A percentile compares a stretch with the other conserved stretches of the same genome.
Evolutionary conservation across 2,888 invertebrate genomes (phyloP).

Genomic region (Caenorhabditis panamensis): DNA sequence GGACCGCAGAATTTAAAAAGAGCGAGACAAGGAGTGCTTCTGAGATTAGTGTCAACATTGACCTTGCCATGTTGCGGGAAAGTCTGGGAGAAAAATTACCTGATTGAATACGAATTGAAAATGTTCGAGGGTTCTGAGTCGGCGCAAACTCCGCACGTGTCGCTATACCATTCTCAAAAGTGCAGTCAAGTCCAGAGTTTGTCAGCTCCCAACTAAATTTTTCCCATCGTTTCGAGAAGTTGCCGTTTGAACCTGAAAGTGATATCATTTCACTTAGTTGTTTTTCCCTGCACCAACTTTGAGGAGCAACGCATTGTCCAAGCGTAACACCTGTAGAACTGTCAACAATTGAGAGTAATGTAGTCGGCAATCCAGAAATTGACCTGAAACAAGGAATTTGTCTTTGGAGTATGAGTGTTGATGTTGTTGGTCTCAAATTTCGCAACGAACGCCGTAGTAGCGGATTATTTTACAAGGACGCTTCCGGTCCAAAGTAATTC

Average conservation of each 20-base stretch:
- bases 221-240: constrained; percentile 67
- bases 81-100: constrained; percentile 32
- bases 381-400: constrained; percentile 39
- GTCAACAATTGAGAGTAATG: constrained; percentile 67
- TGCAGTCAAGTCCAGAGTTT: constrained; percentile 67
- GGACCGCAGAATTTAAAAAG: constrained; percentile 38
- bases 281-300: constrained; percentile 26
- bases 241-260: constrained; percentile 36
- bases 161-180: constrained; percentile 48
- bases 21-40: constrained; percentile 22
- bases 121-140: constrained; percentile 65
- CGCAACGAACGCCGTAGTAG: neutral
- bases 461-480: constrained; percentile 32
- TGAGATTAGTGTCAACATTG: constrained; percentile 59
- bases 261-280: neutral
- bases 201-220: constrained; percentile 73
- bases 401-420: constrained; percentile 13
- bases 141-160: constrained; percentile 58
- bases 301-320: constrained; percentile 67
- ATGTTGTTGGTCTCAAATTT: constrained; percentile 22
- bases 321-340: constrained; percentile 69
- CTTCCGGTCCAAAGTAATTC: constrained; percentile 37
- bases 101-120: constrained; percentile 72
- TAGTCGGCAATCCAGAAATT: constrained; percentile 59
- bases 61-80: constrained; percentile 28